Evolutionary conservation across 1,140 invertebrate species (phyloP), one percentile per base, ranked within the genome.

Genomic region (Melanaphis sacchari): DNA sequence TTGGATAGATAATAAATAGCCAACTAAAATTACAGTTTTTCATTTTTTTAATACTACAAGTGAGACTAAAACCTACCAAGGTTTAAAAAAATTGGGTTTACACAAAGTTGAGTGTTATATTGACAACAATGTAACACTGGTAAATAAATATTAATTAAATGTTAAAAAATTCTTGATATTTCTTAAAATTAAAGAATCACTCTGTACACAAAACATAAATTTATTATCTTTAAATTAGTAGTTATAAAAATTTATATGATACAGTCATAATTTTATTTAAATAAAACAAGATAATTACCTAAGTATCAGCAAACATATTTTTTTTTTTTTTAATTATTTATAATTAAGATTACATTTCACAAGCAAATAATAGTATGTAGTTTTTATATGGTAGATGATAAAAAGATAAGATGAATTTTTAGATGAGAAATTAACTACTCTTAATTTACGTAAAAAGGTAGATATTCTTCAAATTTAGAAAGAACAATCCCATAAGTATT

Each of bases 301-400:
- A 49, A 1, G 0, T 49, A 49, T 18, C 15, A 49, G 1, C 0
- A n/a, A n/a, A n/a, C n/a, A n/a, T n/a, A n/a, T n/a, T n/a, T n/a
- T n/a, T n/a, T n/a, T n/a, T n/a, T n/a, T n/a, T n/a, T n/a, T n/a
- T n/a, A n/a, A n/a, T n/a, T n/a, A n/a, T n/a, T n/a, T n/a, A n/a
- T n/a, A n/a, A n/a, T n/a, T n/a, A n/a, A n/a, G n/a, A n/a, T n/a
- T n/a, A n/a, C n/a, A n/a, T n/a, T n/a, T n/a, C 15, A 49, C 46
- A 76, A 18, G 18, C 2, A 36, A n/a, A 76, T n/a, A 66, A 66
- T 26, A 31, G 11, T 66, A 31, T 7, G 3, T 49, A 49, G 18
- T 43, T 59, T 59, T 1, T 66, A 31, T 31, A 66, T 66, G 18
- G 46, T 18, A 46, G 46, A 18, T 46, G 46, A 46, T 46, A 49